Base-by-base conservation (phyloP, 2,888 invertebrate genomes). In the Lutraria lutraria region DNA sequence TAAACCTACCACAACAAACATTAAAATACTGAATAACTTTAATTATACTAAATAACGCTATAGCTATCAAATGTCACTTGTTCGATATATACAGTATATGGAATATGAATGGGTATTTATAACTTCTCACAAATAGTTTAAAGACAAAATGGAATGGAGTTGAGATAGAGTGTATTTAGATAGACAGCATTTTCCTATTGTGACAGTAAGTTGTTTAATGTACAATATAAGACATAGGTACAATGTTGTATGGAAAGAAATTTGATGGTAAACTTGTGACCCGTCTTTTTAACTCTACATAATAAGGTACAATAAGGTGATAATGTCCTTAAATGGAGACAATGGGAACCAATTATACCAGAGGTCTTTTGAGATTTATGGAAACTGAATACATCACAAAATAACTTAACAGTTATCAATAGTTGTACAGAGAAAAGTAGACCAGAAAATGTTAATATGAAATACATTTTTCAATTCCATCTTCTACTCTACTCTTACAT, bases 401-500 rank as follows among this genome's bases (percentile, higher is more conserved):
- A 68, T 13, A 68, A 68, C 63, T 25, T 25, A 25, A 25, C n/a
- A 68, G 12, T 68, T 60, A 60, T 60, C 63, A 68, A 68, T 25
- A 68, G n/a, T 68, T 12, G 25, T 25, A 63, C 25, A 10, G 63
- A n/a, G 12, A 68, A 68, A 68, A 68, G 63, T 68, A 68, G 63
- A 68, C 63, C 63, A 13, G 25, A 10, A 25, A 68, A 68, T 68
- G n/a, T 0, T n/a, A 13, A 68, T 4, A 68, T 68, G 63, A 68
- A 68, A 68, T 25, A 68, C 60, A 68, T 25, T 68, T 25, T 68
- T 21, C 25, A 43, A 25, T 25, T 25, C 60, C 60, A 10, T 6
- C 25, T n/a, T 12, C 63, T 68, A 68, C 63, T 12, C 63, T 68
- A 68, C 63, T 68, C 63, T 68, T 68, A 68, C 63, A 68, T 12